Evolutionary conservation across 1,140 invertebrate species (phyloP), one percentile per base, ranked within the genome.

Genomic region (Ceratosolen fusciceps): DNA sequence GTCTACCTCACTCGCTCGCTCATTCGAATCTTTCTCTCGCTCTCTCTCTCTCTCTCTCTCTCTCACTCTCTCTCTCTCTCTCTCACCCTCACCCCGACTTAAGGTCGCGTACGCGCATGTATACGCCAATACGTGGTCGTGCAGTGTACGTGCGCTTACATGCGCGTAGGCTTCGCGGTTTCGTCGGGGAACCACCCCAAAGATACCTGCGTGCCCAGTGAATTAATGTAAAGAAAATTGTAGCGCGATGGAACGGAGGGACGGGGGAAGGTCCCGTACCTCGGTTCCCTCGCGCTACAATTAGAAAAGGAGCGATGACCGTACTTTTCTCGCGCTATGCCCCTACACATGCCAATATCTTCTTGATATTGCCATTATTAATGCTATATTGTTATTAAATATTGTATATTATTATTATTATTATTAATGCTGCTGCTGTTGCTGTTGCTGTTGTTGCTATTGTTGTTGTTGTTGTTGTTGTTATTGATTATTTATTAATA

Each of bases 161-260:
- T 24, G 39, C n/a, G 56, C 49, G 85, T 77, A 85, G 83, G 83
- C 83, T 86, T 82, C 81, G 83, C 84, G 12, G 52, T 29, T 12
- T 60, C 24, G 75, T 87, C 56, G 21, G 1, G 80, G 77, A 85
- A 73, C 82, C 77, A 87, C 86, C n/a, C n/a, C 84, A 89, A 89
- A 88, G 86, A 88, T 87, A 87, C 86, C 88, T 88, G 86, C 83
- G 86, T 87, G 84, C 85, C 87, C 87, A 86, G 83, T 88, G 84
- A 86, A 85, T 87, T 84, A 87, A 86, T 86, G 78, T 80, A 49
- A 56, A 68, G 34, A 67, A 24, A 58, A 75, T 75, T 52, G 52
- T 47, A 75, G 37, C 39, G 52, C 54, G 39, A 68, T n/a, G 21
- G 34, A 4, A 26, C 24, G 19, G 58, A 72, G 58, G 34, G 34